These are phyloP conservation scores for Eumaeus atala DNA, from an alignment of 1,140 invertebrate species.

Conservation along the genomic window DNA sequence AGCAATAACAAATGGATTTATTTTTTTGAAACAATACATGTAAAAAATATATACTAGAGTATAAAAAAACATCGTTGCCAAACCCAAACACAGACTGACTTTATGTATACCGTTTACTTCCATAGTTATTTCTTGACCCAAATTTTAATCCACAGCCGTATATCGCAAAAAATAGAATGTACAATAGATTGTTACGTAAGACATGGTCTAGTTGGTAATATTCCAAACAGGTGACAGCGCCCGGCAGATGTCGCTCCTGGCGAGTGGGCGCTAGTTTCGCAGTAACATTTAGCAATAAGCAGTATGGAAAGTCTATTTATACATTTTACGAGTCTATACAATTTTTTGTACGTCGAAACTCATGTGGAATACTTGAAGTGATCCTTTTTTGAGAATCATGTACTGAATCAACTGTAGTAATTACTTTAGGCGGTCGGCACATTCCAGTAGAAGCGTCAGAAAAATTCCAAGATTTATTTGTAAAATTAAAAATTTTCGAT, in stretches of 20 bases:
- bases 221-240: background rate
- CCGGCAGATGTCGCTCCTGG: no score
- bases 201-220: background rate
- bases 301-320: slow-evolving; percentile 73
- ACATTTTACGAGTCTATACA: slow-evolving; percentile 74
- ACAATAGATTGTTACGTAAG: slow-evolving; percentile 5
- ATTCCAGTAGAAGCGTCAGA: slow-evolving; percentile 69
- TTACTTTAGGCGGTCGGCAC: slow-evolving; percentile 71
- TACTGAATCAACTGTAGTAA: slow-evolving; percentile 67
- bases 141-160: slow-evolving; percentile 31
- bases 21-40: slow-evolving; percentile 27
- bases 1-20: slow-evolving; percentile 23
- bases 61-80: slow-evolving; percentile 55
- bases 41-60: slow-evolving; percentile 30
- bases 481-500: slow-evolving; percentile 68
- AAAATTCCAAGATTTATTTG: slow-evolving; percentile 72
- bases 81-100: slow-evolving; percentile 67
- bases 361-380: slow-evolving; percentile 62
- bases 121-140: slow-evolving; percentile 50
- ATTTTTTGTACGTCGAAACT: slow-evolving; percentile 71
- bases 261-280: no score
- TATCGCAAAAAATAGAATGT: slow-evolving; percentile 7
- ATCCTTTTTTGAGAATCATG: slow-evolving; percentile 74
- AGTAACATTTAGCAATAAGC: slow-evolving; percentile 70
- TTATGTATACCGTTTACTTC: slow-evolving; percentile 63